Evolutionary conservation across 1,140 invertebrate species (phyloP).

Genomic region (Wasmannia auropunctata): DNA sequence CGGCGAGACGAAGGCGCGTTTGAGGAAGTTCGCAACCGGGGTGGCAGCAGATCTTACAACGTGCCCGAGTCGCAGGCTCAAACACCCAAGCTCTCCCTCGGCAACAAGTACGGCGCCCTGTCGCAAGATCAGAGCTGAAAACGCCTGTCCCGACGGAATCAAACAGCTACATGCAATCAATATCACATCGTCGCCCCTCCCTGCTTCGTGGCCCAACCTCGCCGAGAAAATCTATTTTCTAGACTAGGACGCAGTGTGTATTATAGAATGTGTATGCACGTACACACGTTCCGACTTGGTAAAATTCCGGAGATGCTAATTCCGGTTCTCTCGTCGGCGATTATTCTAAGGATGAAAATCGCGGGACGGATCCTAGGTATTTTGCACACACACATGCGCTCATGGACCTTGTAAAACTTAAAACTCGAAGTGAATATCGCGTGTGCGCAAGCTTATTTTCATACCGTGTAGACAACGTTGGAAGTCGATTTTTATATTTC

Average conservation of each 20-base stretch:
- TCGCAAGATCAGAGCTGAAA: slow-evolving; percentile 86
- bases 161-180: slow-evolving; percentile 79
- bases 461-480: slow-evolving; percentile 56
- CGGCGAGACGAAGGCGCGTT: slow-evolving; percentile 86
- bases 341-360: not conserved
- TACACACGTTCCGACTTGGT: slow-evolving; percentile 48
- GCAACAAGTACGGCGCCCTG: slow-evolving; percentile 86
- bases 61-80: slow-evolving; percentile 80
- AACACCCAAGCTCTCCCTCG: slow-evolving; percentile 86
- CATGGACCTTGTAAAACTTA: slow-evolving; percentile 37
- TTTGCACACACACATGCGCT: slow-evolving; percentile 31
- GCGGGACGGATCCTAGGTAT: slow-evolving; percentile 17
- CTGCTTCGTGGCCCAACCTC: slow-evolving; percentile 81
- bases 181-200: slow-evolving; percentile 80
- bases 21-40: slow-evolving; percentile 86
- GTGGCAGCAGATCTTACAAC: slow-evolving; percentile 79
- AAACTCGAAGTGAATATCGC: slow-evolving; percentile 52
- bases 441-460: slow-evolving; percentile 67
- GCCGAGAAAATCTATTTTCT: slow-evolving; percentile 77
- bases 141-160: slow-evolving; percentile 63
- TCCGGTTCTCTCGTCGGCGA: slow-evolving; percentile 44
- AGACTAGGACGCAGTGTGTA: slow-evolving; percentile 70
- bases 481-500: slow-evolving; percentile 68
- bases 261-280: slow-evolving; percentile 54
- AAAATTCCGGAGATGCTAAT: slow-evolving; percentile 35